Base-by-base conservation (phyloP, 2,113 vertebrate species). In the Clarias batrachus region DNA sequence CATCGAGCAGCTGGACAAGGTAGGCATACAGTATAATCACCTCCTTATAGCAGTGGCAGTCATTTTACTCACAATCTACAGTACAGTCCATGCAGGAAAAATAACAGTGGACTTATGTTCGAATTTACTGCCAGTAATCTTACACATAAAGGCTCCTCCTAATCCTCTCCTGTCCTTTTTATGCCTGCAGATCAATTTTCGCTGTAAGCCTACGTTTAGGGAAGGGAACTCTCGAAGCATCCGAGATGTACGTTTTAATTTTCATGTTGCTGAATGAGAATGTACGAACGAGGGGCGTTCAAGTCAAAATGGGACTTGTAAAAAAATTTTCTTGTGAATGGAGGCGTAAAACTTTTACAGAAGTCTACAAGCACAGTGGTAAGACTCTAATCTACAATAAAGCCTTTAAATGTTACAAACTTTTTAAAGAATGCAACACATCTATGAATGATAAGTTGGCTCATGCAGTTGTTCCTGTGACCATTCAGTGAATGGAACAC, bases 141-240 rank as follows among this genome's bases (percentile, higher is more conserved):
- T 21, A 82, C 54, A 8, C 37, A 65, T 41, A 48, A 82, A 25
- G 3, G 30, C 56, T 63, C 16, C 56, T 63, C 16, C 57, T 13
- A 81, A 62, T 41, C 19, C 30, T 2, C 3, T 33, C 9, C 57
- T 76, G 7, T 81, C 37, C 9, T 73, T 89, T 2, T 78, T 19
- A 21, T 16, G 83, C 85, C 92, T 88, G 91, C 85, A 99, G 98
- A 99, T 99, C 88, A 99, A 97, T 93, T 99, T 99, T 93, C 95
- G 97, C 90, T 99, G 98, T 91, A 99, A 99, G 88, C 97, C 97
- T 0, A 99, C 98, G n/a, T 99, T 97, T 92, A 96, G 97, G 91
- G 98, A 99, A 92, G 97, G 97, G 79, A 95, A 96, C 25, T 97
- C 97, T 13, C 95, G 97, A 74, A 96, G 96, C 85, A 95, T 97